Evolutionary conservation across 2,113 vertebrate species (phyloP).

Genomic region (Gopherus evgoodei): DNA sequence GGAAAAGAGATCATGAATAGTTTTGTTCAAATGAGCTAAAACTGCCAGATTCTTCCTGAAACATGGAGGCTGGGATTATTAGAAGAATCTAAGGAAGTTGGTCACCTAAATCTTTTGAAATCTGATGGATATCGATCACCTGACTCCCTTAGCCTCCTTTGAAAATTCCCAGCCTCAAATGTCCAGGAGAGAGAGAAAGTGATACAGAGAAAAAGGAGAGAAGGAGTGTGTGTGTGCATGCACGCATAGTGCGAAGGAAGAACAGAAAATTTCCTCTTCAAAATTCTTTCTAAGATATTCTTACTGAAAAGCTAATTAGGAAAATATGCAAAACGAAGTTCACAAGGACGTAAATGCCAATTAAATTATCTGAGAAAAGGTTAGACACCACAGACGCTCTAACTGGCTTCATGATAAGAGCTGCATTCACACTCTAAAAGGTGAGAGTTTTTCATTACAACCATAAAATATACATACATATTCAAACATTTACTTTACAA

Average conservation of each 20-base stretch:
- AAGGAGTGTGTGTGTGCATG: not conserved
- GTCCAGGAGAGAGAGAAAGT: not conserved
- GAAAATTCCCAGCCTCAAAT: constrained; percentile 8
- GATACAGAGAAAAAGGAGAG: constrained; percentile 28
- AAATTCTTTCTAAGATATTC: not conserved
- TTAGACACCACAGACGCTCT: not conserved
- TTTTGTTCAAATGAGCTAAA: constrained; percentile 13
- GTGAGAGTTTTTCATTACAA: not conserved
- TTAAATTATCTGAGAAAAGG: not conserved
- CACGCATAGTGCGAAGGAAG: rapidly evolving
- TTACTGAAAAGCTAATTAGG: constrained; percentile 33
- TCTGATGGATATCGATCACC: not conserved
- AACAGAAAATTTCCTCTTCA: not conserved
- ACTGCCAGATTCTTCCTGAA: not conserved
- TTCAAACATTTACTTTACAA: not conserved
- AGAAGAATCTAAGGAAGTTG: not conserved
- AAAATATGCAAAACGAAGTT: not conserved
- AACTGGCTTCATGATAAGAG: not conserved
- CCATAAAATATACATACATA: not conserved
- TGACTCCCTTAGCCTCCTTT: constrained; percentile 15
- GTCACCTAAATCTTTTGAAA: not conserved
- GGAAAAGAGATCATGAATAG: not conserved
- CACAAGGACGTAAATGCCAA: constrained; percentile 2
- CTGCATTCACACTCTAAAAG: not conserved
- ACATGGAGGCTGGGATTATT: not conserved